Evolutionary conservation across 2,888 invertebrate species (phyloP).

Genomic region (Conus canariensis): DNA sequence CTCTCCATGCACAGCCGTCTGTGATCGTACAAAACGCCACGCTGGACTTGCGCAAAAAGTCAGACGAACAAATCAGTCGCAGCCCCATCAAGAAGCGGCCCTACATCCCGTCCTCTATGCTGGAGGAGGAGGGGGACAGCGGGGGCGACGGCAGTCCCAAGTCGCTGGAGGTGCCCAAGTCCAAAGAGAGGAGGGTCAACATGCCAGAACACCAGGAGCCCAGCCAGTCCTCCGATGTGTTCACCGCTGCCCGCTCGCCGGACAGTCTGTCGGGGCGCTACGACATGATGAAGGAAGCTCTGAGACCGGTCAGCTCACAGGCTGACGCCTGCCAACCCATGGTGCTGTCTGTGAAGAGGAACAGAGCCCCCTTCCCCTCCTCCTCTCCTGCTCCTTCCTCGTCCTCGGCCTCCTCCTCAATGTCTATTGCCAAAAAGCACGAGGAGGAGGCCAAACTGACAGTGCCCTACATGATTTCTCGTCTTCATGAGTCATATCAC

Average conservation of each 20-base stretch:
- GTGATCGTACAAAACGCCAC: conserved; percentile 71
- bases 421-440: conserved; percentile 10
- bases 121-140: conserved; percentile 37
- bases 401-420: conserved; percentile 22
- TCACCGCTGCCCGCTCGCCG: background rate
- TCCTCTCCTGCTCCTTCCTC: conserved; percentile 15
- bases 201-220: conserved; percentile 15
- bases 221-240: conserved; percentile 17
- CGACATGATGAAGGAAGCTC: conserved; percentile 35
- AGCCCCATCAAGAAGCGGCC: conserved; percentile 77
- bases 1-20: conserved; percentile 53
- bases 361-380: background rate
- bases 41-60: conserved; percentile 71
- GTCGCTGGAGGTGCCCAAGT: background rate
- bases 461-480: conserved; percentile 67
- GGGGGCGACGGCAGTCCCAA: conserved; percentile 18
- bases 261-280: conserved; percentile 39
- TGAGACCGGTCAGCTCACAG: conserved; percentile 9
- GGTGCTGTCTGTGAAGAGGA: background rate
- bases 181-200: conserved; percentile 25
- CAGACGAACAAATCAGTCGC: conserved; percentile 67
- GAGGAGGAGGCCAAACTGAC: conserved; percentile 68
- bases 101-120: conserved; percentile 59
- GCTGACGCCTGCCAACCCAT: background rate
- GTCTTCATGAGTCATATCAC: conserved; percentile 70